A percentile compares a stretch with the other conserved stretches of the same genome.
phyloP scores from a whole-genome alignment of 2,888 invertebrate species.

The Idaea dimidiata region DNA sequence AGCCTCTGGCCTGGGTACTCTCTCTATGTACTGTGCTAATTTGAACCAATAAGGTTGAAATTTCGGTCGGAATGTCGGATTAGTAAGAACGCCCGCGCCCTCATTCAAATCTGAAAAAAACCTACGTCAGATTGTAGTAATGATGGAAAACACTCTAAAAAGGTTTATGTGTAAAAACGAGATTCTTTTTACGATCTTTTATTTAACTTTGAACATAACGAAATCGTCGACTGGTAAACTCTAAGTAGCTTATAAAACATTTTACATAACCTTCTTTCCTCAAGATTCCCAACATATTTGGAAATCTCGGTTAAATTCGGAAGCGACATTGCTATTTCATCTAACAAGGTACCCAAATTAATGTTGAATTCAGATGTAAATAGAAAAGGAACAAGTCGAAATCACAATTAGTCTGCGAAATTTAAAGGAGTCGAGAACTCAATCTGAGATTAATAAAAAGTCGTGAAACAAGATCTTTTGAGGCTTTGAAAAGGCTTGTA shows the following conservation, averaged over 20 bases:
- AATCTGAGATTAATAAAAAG: slow-evolving; percentile 22
- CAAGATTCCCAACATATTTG: background rate
- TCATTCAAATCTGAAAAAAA: background rate
- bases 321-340: background rate
- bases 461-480: slow-evolving; percentile 19
- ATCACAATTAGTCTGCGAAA: slow-evolving; percentile 20
- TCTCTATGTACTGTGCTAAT: too few relatives aligned
- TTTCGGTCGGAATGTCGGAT: background rate
- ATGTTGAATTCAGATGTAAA: slow-evolving; percentile 3
- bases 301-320: background rate
- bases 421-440: slow-evolving; percentile 16
- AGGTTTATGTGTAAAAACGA: slow-evolving; percentile 26
- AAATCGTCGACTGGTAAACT: slow-evolving; percentile 16
- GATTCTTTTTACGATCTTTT: slow-evolving; percentile 22
- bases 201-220: slow-evolving; percentile 25
- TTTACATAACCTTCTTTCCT: slow-evolving; percentile 2
- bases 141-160: slow-evolving; percentile 22
- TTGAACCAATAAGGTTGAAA: too few relatives aligned
- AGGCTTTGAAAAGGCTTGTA: slow-evolving; percentile 31
- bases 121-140: slow-evolving; percentile 8
- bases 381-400: slow-evolving; percentile 6
- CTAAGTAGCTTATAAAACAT: slow-evolving; percentile 9
- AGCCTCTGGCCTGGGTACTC: too few relatives aligned
- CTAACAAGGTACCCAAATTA: background rate
- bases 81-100: background rate